Percentiles rank a stretch among this genome's conserved stretches.
Evolutionary conservation across 2,113 vertebrate genomes (phyloP).

Genomic region (Cephalopterus ornatus): DNA sequence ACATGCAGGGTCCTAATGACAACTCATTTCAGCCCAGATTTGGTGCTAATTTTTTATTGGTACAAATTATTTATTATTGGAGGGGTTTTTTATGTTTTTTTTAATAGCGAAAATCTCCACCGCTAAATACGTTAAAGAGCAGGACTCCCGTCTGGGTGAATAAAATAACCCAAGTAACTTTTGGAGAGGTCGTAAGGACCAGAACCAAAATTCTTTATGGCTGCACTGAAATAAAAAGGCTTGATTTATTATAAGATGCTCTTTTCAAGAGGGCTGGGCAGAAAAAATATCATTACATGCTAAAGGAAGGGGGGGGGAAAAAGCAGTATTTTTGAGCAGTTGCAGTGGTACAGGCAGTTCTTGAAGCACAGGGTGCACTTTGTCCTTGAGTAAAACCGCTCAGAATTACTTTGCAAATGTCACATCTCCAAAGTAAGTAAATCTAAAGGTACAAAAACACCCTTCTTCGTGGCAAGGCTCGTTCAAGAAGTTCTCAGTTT

Average conservation of each 20-base stretch:
- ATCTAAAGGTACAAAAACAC: background rate
- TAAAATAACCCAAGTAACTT: background rate
- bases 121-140: background rate
- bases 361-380: background rate
- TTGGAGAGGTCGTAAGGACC: background rate
- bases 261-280: background rate
- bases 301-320: background rate
- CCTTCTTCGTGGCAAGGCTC: background rate
- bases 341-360: background rate
- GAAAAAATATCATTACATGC: background rate
- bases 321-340: background rate
- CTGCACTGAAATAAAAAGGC: background rate
- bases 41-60: too few species aligned
- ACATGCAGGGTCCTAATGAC: slow-evolving; percentile 51
- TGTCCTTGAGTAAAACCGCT: background rate
- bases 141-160: background rate
- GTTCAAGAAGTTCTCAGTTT: background rate
- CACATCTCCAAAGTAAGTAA: background rate
- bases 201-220: background rate
- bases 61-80: too few species aligned
- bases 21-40: slow-evolving; percentile 48
- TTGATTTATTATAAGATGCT: background rate
- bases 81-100: too few species aligned
- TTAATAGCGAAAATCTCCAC: background rate
- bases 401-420: background rate